Percentiles rank a stretch among this genome's conserved stretches.
These are phyloP conservation scores for Phthorimaea operculella DNA, from an alignment of 1,140 invertebrate genomes.

Conservation along the genomic window DNA sequence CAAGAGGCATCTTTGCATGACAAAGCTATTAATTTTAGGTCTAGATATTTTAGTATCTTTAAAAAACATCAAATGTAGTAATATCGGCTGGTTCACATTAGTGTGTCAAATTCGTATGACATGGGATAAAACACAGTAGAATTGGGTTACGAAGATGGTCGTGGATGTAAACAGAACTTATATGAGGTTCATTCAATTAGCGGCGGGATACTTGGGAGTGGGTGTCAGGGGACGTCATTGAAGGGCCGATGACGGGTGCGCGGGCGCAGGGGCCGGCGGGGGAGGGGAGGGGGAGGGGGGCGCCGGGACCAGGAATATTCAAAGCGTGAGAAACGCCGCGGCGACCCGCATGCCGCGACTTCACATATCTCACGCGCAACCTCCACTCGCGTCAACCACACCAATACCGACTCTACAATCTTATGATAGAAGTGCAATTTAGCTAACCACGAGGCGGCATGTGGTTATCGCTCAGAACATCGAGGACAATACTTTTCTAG, in stretches of 20 bases:
- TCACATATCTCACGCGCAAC: conserved; percentile 66
- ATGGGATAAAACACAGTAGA: not conserved
- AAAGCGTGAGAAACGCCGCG: conserved; percentile 63
- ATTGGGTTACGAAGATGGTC: conserved; percentile 8
- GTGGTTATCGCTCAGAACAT: conserved; percentile 62
- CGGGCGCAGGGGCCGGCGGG: conserved; percentile 15
- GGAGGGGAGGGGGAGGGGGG: conserved; percentile 24
- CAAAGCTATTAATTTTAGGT: no score
- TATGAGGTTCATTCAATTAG: conserved; percentile 58
- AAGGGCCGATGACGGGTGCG: conserved; percentile 37
- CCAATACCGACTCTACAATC: conserved; percentile 33
- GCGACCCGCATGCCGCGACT: conserved; percentile 63
- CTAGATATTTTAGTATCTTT: no score
- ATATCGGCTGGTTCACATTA: no score
- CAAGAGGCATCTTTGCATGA: no score
- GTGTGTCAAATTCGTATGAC: not conserved
- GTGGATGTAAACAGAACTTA: conserved; percentile 50
- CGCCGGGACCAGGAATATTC: conserved; percentile 62
- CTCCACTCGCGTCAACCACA: conserved; percentile 23
- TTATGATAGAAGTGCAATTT: conserved; percentile 31
- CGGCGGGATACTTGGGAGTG: conserved; percentile 38
- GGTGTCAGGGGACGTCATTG: conserved; percentile 54
- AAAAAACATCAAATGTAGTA: no score
- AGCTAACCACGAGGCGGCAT: conserved; percentile 11
- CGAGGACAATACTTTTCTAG: conserved; percentile 67